Evolutionary conservation across 2,797 vertebrate species (phyloP), one percentile per base, ranked within the genome.

Genomic region (Moxostoma hubbsi): DNA sequence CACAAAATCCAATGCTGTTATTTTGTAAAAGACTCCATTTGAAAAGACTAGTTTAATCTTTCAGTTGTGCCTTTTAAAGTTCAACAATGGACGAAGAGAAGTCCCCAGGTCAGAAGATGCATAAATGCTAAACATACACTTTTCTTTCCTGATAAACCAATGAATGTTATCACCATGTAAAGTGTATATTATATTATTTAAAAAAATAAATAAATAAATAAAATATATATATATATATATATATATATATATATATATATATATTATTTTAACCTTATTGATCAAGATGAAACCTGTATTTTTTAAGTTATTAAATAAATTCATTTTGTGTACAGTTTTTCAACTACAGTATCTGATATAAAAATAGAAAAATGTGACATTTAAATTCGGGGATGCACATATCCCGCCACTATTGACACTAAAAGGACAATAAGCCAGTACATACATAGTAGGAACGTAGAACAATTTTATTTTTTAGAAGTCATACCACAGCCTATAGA

Each of bases 231-330:
- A n/a, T n/a, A n/a, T n/a, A n/a, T n/a, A n/a, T n/a, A n/a, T n/a
- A n/a, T n/a, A n/a, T n/a, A n/a, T n/a, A n/a, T n/a, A n/a, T n/a
- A n/a, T 46, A 46, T 7, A 18, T 43, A 9, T 12, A 45, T 65
- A 65, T 10, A 13, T 64, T 43, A 46, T 45, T 36, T 58, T 57
- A 55, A 71, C 69, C 53, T 24, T 71, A n/a, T 15, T 71, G 68
- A 57, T 71, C 9, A 71, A 46, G 24, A 45, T 45, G 5, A 64
- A 64, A 4, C 43, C 7, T 47, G n/a, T 47, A 47, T 47, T 47
- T 47, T 47, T 47, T 4, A 4, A 49, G 5, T 49, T 49, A 8
- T 49, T 49, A 8, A 1, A 8, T 2, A 6, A 49, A 49, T 49
- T 6, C 5, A 8, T 49, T 49, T 6, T 49, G 1, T 49, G 47